Evolutionary conservation across 2,888 invertebrate species (phyloP), one percentile per base, ranked within the genome.

Genomic region (Drosophila borborema): DNA sequence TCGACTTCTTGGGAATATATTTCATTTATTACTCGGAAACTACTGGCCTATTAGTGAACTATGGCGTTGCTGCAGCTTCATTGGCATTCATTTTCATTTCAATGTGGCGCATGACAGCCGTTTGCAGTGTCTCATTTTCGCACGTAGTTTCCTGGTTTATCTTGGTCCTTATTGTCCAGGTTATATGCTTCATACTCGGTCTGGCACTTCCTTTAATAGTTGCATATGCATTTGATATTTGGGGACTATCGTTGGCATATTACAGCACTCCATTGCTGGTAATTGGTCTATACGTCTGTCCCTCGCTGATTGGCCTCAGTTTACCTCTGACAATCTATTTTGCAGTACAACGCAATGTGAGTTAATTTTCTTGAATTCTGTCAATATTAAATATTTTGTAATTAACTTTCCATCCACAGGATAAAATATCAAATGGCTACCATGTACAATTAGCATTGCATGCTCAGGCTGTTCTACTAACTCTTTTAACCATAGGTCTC

Each of bases 1-100:
- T 94, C 92, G 97, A 97, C 91, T 94, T 95, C 63, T 91, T 97
- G 64, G 96, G 96, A 38, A 81, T 94, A 63, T 95, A 95, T 86
- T 93, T 97, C 85, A 87, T 97, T 1, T 92, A 93, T 45, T 97
- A 97, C 85, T 94, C 95, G 0, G 93, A 94, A 65, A 66, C 82
- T 0, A 89, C 88, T 1, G 94, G 94, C 0, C 90, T 93, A 38
- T 81, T 91, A 0, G 16, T 93, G 1, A 91, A 94, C 4, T 91
- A 88, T 0, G 31, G 93, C 2, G 51, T 94, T 0, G 93, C 93
- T 0, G 51, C 92, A 0, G 48, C 91, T 9, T 60, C 92, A 16
- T 86, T 94, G 0, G 70, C 90, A 8, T 62, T 90, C 0, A 78
- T 92, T 1, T 64, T 67, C 4, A 43, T 86, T 38, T 91, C 90